These are phyloP conservation scores for Zelostemma sp. DNA, from an alignment of 1,140 invertebrate genomes.

Conservation along the genomic window DNA sequence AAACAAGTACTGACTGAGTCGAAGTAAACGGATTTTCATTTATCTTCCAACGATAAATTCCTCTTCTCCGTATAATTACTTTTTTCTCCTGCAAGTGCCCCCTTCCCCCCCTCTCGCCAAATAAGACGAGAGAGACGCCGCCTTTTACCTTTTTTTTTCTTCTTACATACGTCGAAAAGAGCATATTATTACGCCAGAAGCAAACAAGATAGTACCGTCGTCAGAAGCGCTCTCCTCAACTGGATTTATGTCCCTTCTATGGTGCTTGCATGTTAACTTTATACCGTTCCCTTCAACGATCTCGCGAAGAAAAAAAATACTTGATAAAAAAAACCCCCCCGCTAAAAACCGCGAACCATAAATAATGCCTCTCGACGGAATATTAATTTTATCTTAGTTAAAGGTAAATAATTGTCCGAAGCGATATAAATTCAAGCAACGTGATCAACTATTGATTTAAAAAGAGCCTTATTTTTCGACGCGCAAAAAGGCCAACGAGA, in stretches of 20 bases:
- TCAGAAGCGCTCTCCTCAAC: conserved; percentile 4
- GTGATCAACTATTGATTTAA: too few relatives aligned
- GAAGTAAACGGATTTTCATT: conserved; percentile 41
- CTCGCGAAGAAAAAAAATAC: conserved; percentile 19
- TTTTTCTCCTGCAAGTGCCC: conserved; percentile 28
- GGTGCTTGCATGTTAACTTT: conserved; percentile 47
- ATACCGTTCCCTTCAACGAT: conserved; percentile 21
- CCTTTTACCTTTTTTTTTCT: conserved; percentile 2
- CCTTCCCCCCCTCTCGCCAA: conserved; percentile 34
- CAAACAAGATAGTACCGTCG: conserved; percentile 43
- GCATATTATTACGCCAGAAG: conserved; percentile 52
- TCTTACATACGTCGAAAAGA: conserved; percentile 45
- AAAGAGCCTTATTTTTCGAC: too few relatives aligned
- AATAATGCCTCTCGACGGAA: neutral
- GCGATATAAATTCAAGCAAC: too few relatives aligned
- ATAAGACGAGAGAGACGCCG: conserved; percentile 7
- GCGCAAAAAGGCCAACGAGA: conserved; percentile 17
- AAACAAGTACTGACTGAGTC: conserved; percentile 7
- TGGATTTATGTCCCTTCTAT: conserved; percentile 52
- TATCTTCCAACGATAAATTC: conserved; percentile 45
- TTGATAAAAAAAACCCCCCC: neutral
- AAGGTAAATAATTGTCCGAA: too few relatives aligned
- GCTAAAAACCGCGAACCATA: neutral
- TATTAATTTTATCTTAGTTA: too few relatives aligned
- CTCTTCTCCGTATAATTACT: conserved; percentile 19